A percentile compares a stretch with the other conserved stretches of the same genome.
phyloP scores from a whole-genome alignment of 2,113 vertebrate genomes.

The Dermatemys mawii region DNA sequence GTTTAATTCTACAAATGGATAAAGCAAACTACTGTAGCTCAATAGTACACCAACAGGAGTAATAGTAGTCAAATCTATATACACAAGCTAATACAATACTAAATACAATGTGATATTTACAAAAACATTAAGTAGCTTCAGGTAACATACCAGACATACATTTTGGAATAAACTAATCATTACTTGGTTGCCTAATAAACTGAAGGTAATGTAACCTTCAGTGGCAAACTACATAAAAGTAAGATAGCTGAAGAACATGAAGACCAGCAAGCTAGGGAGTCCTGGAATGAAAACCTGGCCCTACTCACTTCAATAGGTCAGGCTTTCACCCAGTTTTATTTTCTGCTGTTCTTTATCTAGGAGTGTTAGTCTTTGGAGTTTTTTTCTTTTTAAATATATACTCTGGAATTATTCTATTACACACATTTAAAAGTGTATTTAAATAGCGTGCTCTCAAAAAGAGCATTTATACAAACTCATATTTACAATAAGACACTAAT shows the following conservation, averaged over 20 bases:
- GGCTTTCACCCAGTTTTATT: not conserved
- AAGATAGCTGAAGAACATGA: constrained; percentile 4
- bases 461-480: constrained; percentile 74
- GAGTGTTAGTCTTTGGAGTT: not conserved
- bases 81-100: constrained; percentile 60
- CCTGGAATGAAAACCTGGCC: not conserved
- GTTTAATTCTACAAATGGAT: constrained; percentile 79
- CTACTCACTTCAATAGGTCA: not conserved
- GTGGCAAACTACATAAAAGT: constrained; percentile 25
- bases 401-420: constrained; percentile 66
- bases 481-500: constrained; percentile 74
- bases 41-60: constrained; percentile 70
- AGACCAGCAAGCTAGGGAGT: not conserved
- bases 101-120: constrained; percentile 57
- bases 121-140: constrained; percentile 60
- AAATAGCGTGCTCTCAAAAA: constrained; percentile 76
- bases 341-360: not conserved
- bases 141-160: constrained; percentile 58
- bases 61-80: constrained; percentile 71
- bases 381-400: constrained; percentile 67
- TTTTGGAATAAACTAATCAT: no score
- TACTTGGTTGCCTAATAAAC: not conserved
- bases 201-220: not conserved
- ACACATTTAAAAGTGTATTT: constrained; percentile 74
- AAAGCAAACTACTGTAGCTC: constrained; percentile 78